These are phyloP conservation scores for Drosophila pegasa DNA, from an alignment of 2,888 invertebrate genomes.

Conservation along the genomic window DNA sequence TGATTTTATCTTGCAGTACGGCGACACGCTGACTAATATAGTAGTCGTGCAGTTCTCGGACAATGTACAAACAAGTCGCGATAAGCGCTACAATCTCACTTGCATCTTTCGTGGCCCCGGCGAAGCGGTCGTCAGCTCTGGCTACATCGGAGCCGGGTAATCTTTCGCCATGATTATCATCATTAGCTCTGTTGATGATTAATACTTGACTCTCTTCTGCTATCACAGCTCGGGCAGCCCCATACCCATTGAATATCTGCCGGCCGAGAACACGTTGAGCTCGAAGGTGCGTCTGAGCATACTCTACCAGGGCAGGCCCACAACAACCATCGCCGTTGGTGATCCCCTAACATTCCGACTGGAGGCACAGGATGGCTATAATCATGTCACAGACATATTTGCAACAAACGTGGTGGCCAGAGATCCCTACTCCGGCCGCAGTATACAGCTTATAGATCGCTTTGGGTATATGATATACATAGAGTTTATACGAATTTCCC, in stretches of 20 bases:
- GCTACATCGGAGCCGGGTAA: slow-evolving; percentile 96
- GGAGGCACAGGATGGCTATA: slow-evolving; percentile 95
- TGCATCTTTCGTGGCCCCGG: slow-evolving; percentile 96
- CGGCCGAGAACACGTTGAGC: slow-evolving; percentile 95
- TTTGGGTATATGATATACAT: slow-evolving; percentile 89
- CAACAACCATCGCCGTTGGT: slow-evolving; percentile 96
- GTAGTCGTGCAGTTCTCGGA: slow-evolving; percentile 97
- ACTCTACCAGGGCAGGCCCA: slow-evolving; percentile 95
- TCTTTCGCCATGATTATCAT: slow-evolving; percentile 7
- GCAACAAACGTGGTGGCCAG: slow-evolving; percentile 96
- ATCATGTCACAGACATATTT: slow-evolving; percentile 95
- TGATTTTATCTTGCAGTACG: slow-evolving; percentile 87
- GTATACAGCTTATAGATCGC: slow-evolving; percentile 95
- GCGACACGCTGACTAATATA: slow-evolving; percentile 96
- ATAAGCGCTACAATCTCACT: slow-evolving; percentile 96
- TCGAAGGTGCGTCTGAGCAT: slow-evolving; percentile 93
- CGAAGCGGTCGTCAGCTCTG: slow-evolving; percentile 96
- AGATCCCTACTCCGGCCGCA: slow-evolving; percentile 95
- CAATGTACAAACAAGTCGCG: slow-evolving; percentile 95
- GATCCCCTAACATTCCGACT: slow-evolving; percentile 95
- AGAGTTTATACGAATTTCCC: background rate
- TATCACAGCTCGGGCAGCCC: slow-evolving; percentile 92
- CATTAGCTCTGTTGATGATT: slow-evolving; percentile 13
- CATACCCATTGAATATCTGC: slow-evolving; percentile 95
- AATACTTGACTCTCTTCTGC: slow-evolving; percentile 1